phyloP scores from a whole-genome alignment of 2,797 vertebrate genomes.

The Malacoraja senta region DNA sequence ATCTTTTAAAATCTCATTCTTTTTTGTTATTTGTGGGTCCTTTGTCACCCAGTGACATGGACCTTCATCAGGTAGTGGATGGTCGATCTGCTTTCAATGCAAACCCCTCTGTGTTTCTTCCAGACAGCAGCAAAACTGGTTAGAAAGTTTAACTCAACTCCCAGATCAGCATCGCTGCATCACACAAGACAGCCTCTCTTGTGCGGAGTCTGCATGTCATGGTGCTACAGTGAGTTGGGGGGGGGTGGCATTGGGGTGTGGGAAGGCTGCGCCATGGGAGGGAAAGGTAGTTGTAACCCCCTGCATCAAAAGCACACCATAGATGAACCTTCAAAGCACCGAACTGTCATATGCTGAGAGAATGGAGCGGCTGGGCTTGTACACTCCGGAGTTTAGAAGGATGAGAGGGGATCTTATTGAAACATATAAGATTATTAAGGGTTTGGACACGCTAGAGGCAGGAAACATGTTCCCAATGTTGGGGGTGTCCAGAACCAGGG shows the following conservation, averaged over 20 bases:
- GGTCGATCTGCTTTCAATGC: neutral
- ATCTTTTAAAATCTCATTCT: neutral
- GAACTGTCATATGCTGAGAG: too few relatives aligned
- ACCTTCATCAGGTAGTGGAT: slow-evolving; percentile 21
- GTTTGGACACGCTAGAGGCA: too few relatives aligned
- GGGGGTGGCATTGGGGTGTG: neutral
- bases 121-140: neutral
- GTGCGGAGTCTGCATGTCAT: neutral
- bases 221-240: neutral
- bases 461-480: too few relatives aligned
- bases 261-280: neutral
- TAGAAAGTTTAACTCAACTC: neutral
- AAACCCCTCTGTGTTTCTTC: slow-evolving; percentile 9
- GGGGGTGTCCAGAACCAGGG: too few relatives aligned
- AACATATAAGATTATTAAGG: too few relatives aligned
- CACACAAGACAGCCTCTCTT: neutral
- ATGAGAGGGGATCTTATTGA: too few relatives aligned
- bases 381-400: too few relatives aligned
- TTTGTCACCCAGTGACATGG: neutral
- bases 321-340: neutral
- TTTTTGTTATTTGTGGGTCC: neutral
- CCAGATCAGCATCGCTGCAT: neutral
- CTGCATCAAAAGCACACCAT: neutral
- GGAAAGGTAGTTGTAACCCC: neutral
- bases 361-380: too few relatives aligned